Conservation (phyloP, 2,113 vertebrate species). For the Lamprotornis superbus region DNA sequence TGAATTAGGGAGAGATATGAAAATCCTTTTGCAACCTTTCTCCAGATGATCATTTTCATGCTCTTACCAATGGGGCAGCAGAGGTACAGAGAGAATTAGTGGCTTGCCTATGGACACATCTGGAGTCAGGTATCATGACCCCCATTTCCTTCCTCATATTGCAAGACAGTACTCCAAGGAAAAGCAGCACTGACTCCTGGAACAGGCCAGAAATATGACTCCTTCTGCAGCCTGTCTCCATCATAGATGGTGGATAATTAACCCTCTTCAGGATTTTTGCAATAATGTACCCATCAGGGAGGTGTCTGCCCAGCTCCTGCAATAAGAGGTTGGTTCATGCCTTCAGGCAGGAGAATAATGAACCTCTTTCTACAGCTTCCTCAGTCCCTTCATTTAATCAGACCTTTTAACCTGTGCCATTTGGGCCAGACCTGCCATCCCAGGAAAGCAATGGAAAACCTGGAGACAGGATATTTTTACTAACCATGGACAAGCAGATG, state of each 20-base stretch:
- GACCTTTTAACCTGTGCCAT: constrained; percentile 59
- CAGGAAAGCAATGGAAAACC: background rate
- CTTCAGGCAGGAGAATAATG: constrained; percentile 56
- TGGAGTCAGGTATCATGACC: background rate
- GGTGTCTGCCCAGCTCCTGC: background rate
- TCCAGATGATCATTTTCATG: background rate
- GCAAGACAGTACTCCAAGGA: background rate
- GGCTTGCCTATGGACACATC: background rate
- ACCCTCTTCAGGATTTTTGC: constrained; percentile 19
- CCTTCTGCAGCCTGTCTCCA: background rate
- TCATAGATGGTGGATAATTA: constrained; percentile 21
- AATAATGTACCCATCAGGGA: constrained; percentile 39
- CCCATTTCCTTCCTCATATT: constrained; percentile 16
- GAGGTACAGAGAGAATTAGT: background rate
- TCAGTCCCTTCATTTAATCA: constrained; percentile 42
- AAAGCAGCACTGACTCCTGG: background rate
- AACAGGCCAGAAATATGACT: background rate
- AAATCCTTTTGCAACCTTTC: background rate
- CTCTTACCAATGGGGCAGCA: background rate
- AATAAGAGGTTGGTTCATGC: constrained; percentile 24
- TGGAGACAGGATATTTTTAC: background rate
- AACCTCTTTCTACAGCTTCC: constrained; percentile 8
- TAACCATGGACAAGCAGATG: background rate
- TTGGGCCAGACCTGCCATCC: background rate
- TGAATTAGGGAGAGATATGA: background rate